These are phyloP conservation scores for Rissa tridactyla DNA, from an alignment of 2,113 vertebrate genomes.

Conservation along the genomic window DNA sequence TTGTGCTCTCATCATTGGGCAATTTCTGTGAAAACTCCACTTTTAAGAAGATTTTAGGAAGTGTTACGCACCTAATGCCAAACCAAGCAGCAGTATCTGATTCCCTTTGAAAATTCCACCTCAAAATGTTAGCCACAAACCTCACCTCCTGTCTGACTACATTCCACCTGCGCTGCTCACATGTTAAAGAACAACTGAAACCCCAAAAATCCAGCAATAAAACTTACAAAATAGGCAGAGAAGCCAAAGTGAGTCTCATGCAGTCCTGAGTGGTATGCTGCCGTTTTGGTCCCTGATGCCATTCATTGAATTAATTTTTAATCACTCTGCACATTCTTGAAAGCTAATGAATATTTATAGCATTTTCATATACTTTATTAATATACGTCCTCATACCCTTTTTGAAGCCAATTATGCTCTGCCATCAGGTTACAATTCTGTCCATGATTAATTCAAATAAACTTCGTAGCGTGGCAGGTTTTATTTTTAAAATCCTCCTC, in stretches of 20 bases:
- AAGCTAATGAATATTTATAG: conserved; percentile 38
- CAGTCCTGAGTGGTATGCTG: not conserved
- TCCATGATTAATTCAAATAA: conserved; percentile 13
- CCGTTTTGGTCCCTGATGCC: not conserved
- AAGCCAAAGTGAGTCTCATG: not conserved
- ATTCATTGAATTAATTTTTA: conserved; percentile 22
- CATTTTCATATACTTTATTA: conserved; percentile 35
- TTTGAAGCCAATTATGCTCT: not conserved
- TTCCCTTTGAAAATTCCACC: not conserved
- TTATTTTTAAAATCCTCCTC: conserved; percentile 28
- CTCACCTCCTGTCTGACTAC: not conserved
- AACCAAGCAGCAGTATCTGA: not conserved
- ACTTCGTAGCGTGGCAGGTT: not conserved
- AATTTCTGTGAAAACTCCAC: not conserved
- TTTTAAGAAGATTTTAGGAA: not conserved
- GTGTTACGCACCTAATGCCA: not conserved
- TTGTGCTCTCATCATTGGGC: not conserved
- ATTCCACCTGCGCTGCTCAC: not conserved
- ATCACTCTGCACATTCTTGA: not conserved
- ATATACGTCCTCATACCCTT: not conserved
- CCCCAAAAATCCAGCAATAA: not conserved
- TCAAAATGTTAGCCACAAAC: not conserved
- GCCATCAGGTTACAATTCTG: not conserved
- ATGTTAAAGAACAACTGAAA: not conserved
- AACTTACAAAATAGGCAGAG: not conserved